Evolutionary conservation across 2,113 vertebrate genomes (phyloP), one percentile per base, ranked within the genome.

Genomic region (Hipposideros armiger): DNA sequence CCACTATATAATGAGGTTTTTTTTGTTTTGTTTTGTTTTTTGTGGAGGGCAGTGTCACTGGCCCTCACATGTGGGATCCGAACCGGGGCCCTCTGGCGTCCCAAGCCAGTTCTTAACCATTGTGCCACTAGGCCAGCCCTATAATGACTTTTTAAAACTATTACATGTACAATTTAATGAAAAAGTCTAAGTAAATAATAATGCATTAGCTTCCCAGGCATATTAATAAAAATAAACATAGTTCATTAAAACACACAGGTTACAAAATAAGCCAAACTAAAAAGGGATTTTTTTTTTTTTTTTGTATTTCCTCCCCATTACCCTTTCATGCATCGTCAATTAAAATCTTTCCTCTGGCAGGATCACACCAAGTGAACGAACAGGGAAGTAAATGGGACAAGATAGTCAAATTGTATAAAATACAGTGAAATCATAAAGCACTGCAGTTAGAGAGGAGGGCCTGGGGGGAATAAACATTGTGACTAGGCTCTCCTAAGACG

Each of bases 261-360:
- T 66, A 64, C 66, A 50, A 92, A 89, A 89, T 36, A 17, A 94
- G 78, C 60, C 87, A 67, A 77, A 89, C 94, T 96, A n/a, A n/a
- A 93, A 97, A 97, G 89, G 74, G 85, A 89, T 67, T 78, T 67
- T 96, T 32, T 1, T 87, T 1, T 87, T 74, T 81, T 58, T 98
- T 97, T 76, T 91, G 93, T 94, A 2, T 92, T 93, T 94, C 81
- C 90, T 95, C 76, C 76, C 77, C 80, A 93, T 97, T 93, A 91
- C 87, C 98, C 97, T 98, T 97, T 73, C 94, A 98, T 88, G 84
- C 95, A 83, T 87, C 15, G 56, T 97, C 98, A 98, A 98, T 98
- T 98, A 98, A 98, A 98, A 98, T 91, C 91, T 98, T 96, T 97
- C 98, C 98, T 97, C 98, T 81, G 98, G 98, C 98, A 97, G 98